phyloP scores from a whole-genome alignment of 1,140 invertebrate species.

The Temnothorax nylanderi region DNA sequence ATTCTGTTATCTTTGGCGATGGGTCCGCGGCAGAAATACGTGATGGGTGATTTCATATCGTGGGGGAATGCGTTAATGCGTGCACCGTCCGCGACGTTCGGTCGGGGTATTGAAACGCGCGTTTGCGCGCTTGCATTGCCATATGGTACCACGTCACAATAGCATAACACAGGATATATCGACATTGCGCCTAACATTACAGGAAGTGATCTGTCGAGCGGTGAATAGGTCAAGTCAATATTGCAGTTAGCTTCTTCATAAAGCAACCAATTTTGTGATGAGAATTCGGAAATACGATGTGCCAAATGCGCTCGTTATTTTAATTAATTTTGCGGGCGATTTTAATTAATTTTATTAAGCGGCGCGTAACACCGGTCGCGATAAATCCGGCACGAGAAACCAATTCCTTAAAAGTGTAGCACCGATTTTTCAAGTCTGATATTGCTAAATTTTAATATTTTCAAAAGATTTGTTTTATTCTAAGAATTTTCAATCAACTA shows the following conservation, averaged over 20 bases:
- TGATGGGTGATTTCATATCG: slow-evolving; percentile 34
- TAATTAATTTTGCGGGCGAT: neutral
- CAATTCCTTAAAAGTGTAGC: neutral
- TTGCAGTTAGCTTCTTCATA: neutral
- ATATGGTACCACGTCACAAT: slow-evolving; percentile 49
- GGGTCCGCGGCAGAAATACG: slow-evolving; percentile 9
- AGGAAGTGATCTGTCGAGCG: neutral
- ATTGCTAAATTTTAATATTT: neutral
- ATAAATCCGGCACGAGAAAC: neutral
- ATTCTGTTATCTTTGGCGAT: slow-evolving; percentile 56
- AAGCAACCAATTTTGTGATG: neutral
- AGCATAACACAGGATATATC: slow-evolving; percentile 29
- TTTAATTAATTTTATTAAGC: neutral
- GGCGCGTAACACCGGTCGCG: neutral
- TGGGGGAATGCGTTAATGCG: slow-evolving; percentile 44
- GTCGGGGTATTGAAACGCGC: neutral
- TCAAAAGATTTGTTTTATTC: neutral
- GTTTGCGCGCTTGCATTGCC: slow-evolving; percentile 5
- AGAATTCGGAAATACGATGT: neutral
- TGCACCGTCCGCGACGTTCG: neutral
- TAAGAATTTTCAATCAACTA: neutral
- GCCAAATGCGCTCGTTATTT: neutral
- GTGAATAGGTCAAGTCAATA: slow-evolving; percentile 12
- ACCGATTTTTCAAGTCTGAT: neutral
- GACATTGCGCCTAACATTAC: neutral